Evolutionary conservation across 2,113 vertebrate species (phyloP).

Genomic region (Oreochromis niloticus): DNA sequence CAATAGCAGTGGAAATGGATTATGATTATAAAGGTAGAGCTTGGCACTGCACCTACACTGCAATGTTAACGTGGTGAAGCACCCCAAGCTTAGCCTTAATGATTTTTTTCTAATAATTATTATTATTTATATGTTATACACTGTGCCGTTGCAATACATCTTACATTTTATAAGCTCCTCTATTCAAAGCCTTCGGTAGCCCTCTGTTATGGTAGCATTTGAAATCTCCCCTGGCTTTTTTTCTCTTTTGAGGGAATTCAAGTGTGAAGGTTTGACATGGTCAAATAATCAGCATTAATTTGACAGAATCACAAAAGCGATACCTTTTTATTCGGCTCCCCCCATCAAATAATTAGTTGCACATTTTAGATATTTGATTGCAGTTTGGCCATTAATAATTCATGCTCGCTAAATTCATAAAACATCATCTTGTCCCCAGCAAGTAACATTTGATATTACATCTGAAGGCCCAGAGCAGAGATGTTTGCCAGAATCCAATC

Average conservation of each 20-base stretch:
- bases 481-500: slow-evolving; percentile 73
- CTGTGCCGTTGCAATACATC: neutral
- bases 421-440: slow-evolving; percentile 69
- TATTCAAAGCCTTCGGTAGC: slow-evolving; percentile 1
- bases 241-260: slow-evolving; percentile 27
- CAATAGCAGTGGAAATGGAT: slow-evolving; percentile 69
- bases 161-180: neutral
- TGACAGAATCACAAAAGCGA: slow-evolving; percentile 50
- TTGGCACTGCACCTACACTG: slow-evolving; percentile 20
- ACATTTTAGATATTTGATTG: slow-evolving; percentile 65
- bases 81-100: slow-evolving; percentile 28
- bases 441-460: slow-evolving; percentile 78
- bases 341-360: slow-evolving; percentile 61
- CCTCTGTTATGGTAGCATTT: neutral
- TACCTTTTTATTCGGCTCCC: slow-evolving; percentile 11
- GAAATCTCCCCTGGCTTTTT: slow-evolving; percentile 33
- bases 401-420: slow-evolving; percentile 73
- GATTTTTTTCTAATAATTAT: neutral
- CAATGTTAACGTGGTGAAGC: slow-evolving; percentile 33
- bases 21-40: slow-evolving; percentile 59
- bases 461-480: slow-evolving; percentile 72
- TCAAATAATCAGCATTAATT: slow-evolving; percentile 58
- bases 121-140: neutral
- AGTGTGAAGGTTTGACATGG: slow-evolving; percentile 60
- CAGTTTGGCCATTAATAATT: slow-evolving; percentile 68